A percentile compares a stretch with the other conserved stretches of the same genome.
These are phyloP conservation scores for Peromyscus eremicus DNA, from an alignment of 2,797 vertebrate genomes.

Conservation along the genomic window DNA sequence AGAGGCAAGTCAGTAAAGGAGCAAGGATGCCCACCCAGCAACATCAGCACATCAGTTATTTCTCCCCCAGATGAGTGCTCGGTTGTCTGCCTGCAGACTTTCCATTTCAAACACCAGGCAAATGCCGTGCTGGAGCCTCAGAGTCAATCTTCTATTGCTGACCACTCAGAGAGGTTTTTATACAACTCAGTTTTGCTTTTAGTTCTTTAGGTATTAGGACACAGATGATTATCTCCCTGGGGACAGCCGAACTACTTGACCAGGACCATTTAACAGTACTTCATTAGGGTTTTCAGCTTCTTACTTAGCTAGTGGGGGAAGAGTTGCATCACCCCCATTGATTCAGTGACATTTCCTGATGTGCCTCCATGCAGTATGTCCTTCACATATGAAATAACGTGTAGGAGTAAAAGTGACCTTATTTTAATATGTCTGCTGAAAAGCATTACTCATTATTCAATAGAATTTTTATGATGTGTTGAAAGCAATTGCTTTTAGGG, in stretches of 20 bases:
- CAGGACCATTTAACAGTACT: conserved; percentile 16
- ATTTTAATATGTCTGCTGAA: conserved; percentile 42
- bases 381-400: conserved; percentile 1
- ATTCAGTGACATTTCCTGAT: not conserved
- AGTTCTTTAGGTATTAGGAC: conserved; percentile 34
- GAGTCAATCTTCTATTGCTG: not conserved
- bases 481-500: conserved; percentile 64
- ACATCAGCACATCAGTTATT: not conserved
- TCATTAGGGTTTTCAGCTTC: conserved; percentile 24
- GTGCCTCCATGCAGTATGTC: not conserved
- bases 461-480: conserved; percentile 57
- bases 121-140: not conserved
- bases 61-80: conserved; percentile 21
- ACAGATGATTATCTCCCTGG: not conserved
- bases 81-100: conserved; percentile 16
- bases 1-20: not conserved
- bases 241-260: not conserved
- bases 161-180: conserved; percentile 22
- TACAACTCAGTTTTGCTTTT: conserved; percentile 41
- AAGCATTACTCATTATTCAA: not conserved
- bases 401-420: conserved; percentile 51
- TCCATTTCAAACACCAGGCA: not conserved
- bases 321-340: not conserved
- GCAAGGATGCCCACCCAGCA: conserved; percentile 14
- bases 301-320: not conserved